Base-by-base conservation (phyloP, 2,797 vertebrate genomes). In the Microhierax caerulescens region DNA sequence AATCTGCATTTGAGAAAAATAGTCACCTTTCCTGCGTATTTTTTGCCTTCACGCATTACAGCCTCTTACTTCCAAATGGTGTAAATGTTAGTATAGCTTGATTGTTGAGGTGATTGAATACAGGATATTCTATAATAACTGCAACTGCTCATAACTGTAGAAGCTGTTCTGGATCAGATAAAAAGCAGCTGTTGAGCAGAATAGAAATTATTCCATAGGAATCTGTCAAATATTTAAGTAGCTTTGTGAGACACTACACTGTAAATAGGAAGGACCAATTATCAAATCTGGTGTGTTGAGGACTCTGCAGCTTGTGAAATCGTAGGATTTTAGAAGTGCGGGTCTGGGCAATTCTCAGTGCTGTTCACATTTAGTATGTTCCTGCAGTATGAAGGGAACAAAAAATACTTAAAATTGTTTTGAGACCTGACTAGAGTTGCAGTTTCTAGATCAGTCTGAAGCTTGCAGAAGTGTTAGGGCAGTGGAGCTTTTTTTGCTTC, bases 1-100 rank as follows among this genome's bases (percentile, higher is more conserved):
- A 83, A 36, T 48, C 24, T 78, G 7, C 2, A 2, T 37, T 78
- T 84, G 5, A 69, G 51, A 47, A 27, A 34, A 61, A 11, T 32
- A 20, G 14, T 77, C 0, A 0, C 8, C 27, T 74, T 87, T 75
- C 32, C 32, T 64, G 41, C 2, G 0, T 57, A 0, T 54, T 67
- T 79, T 73, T 74, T 34, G 8, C 22, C 16, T 80, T 57, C 4
- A 0, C 68, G 37, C 0, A 1, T 87, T 83, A 13, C 43, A 68
- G 45, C 77, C 21, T 63, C 0, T 69, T 73, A 12, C 54, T 85
- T 61, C 18, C 13, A 79, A 69, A 51, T 6, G 21, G 28, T 45
- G 12, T 78, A 47, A 34, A 43, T 54, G 34, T 67, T 81, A 10
- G 39, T 74, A 10, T 2, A 48, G 16, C 39, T 76, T 56, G 39